Evolutionary conservation across 2,113 vertebrate species (phyloP), one percentile per base, ranked within the genome.

Genomic region (Bos javanicus): DNA sequence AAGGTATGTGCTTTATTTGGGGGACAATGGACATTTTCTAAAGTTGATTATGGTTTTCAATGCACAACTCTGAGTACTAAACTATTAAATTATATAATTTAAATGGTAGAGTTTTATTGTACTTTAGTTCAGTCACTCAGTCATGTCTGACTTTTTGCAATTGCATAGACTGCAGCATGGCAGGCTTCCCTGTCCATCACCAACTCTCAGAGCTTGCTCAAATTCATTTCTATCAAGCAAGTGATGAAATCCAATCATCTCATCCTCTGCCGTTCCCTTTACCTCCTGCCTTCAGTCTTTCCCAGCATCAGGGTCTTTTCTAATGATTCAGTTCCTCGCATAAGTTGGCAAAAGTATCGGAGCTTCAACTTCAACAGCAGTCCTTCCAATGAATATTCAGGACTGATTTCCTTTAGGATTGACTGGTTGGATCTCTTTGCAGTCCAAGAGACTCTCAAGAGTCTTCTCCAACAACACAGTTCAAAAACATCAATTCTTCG

Each of bases 201-300:
- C n/a, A 23, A 39, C 67, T 11, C 10, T 71, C n/a, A 36, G 67
- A 23, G 67, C 19, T 39, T 71, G 19, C n/a, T 71, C 10, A 71
- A 6, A 71, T 9, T 71, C n/a, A 71, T 71, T 19, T 11, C 5
- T n/a, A 39, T 71, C n/a, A 71, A 39, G 67, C 19, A 71, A 39
- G n/a, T 39, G n/a, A 39, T 71, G 67, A 9, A 11, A 71, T 71
- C 9, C 67, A 39, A 23, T 23, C 67, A 39, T 12, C 19, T 71
- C n/a, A 39, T 71, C n/a, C 19, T 71, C 67, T 71, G 10, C n/a
- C 0, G 0, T 71, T 19, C 19, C n/a, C 19, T 71, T 71, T n/a
- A 71, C n/a, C 67, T 71, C 67, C n/a, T 39, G n/a, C 67, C 67
- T 71, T 71, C n/a, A 71, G 67, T 39, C n/a, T 23, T 39, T 39